A percentile compares a stretch with the other conserved stretches of the same genome.
Evolutionary conservation across 2,797 vertebrate species (phyloP).

Genomic region (Hipposideros larvatus): DNA sequence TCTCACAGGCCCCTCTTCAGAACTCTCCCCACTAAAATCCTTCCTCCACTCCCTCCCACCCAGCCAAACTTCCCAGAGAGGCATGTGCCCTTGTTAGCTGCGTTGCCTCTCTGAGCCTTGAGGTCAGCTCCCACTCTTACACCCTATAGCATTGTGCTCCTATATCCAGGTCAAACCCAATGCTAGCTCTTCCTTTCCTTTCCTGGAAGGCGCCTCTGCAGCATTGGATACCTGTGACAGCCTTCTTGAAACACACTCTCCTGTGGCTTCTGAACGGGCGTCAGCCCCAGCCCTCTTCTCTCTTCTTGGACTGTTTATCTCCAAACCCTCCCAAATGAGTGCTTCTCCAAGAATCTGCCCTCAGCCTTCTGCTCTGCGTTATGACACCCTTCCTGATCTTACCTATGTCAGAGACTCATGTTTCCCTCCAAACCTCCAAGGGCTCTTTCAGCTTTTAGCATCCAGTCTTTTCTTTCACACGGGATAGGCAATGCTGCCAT

Average conservation of each 20-base stretch:
- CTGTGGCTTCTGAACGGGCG: neutral
- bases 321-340: neutral
- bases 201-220: neutral
- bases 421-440: neutral
- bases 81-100: neutral
- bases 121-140: neutral
- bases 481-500: neutral
- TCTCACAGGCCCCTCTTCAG: neutral
- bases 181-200: neutral
- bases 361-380: neutral
- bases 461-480: neutral
- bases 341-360: neutral
- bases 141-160: neutral
- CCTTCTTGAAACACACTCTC: neutral
- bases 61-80: neutral
- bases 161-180: neutral
- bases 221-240: neutral
- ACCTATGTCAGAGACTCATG: neutral
- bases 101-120: neutral
- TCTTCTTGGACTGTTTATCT: neutral
- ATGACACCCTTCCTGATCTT: neutral
- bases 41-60: neutral
- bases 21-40: neutral
- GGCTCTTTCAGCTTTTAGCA: neutral
- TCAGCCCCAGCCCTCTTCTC: neutral